A percentile compares a stretch with the other conserved stretches of the same genome.
phyloP scores from a whole-genome alignment of 2,113 vertebrate species.

The Puntigrus tetrazona region DNA sequence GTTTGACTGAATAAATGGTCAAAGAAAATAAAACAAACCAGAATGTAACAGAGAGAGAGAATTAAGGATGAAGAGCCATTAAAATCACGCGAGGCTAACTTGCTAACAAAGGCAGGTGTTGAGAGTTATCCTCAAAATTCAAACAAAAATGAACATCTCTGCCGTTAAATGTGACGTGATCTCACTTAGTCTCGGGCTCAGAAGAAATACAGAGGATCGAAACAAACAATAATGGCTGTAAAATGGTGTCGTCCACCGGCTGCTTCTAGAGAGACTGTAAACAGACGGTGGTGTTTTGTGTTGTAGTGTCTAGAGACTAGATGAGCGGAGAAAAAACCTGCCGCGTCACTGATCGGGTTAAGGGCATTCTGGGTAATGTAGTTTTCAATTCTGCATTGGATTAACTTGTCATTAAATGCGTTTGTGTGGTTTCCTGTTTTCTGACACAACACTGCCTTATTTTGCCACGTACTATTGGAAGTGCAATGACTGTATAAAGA shows the following conservation, averaged over 20 bases:
- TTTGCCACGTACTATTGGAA: background rate
- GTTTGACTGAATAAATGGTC: background rate
- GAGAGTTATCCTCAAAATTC: conserved; percentile 21
- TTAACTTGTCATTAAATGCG: background rate
- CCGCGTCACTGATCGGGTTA: conserved; percentile 36
- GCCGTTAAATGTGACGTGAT: background rate
- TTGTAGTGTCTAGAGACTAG: conserved; percentile 33
- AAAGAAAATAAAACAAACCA: background rate
- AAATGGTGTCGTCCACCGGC: conserved; percentile 7
- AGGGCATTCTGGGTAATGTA: conserved; percentile 42
- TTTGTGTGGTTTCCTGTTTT: background rate
- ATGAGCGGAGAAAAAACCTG: conserved; percentile 39
- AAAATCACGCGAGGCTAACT: conserved; percentile 39
- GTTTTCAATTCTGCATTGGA: background rate
- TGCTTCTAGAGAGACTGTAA: conserved; percentile 45
- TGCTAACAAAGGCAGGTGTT: conserved; percentile 59
- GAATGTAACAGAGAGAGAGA: background rate
- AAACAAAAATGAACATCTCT: background rate
- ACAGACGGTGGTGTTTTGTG: conserved; percentile 47
- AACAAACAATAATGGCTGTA: background rate
- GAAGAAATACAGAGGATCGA: background rate
- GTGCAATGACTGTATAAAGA: background rate
- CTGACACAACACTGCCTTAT: background rate
- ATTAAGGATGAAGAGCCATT: background rate
- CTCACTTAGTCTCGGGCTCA: background rate